Evolutionary conservation across 1,140 invertebrate genomes (phyloP), one percentile per base, ranked within the genome.

Genomic region (Brachionus sp.): DNA sequence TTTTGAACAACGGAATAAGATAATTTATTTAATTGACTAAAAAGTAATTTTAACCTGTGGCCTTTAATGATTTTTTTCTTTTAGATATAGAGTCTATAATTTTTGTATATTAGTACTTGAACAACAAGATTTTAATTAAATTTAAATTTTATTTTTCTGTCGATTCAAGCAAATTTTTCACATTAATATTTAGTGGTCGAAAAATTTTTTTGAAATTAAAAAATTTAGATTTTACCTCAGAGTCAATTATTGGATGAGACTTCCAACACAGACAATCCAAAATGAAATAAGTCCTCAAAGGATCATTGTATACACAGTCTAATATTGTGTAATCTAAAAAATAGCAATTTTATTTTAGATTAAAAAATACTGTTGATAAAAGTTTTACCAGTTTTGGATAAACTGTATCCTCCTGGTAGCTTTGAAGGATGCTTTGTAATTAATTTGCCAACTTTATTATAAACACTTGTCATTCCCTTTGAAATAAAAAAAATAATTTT

Each of bases 221-320:
- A n/a, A n/a, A n/a, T n/a, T n/a, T n/a, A n/a, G n/a, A n/a, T n/a
- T n/a, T n/a, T 66, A 82, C 80, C 25, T 82, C 57, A n/a, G 57
- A 66, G 16, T 82, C 57, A 6, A 46, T 10, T 19, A 50, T 82
- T 39, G 44, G 80, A 66, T 82, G 80, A 84, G 91, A 92, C 84
- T 93, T 94, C 94, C 94, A 97, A 53, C 91, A 92, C 50, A 97
- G 89, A 5, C 95, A 89, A 88, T 97, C 95, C 64, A 96, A 87
- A 1, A 95, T 90, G 88, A 92, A 95, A 87, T 93, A 93, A 0
- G 90, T 92, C 82, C 92, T 91, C 42, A 88, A 86, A 0, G 89
- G 84, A 84, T 92, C 90, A 85, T 91, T 88, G 88, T 92, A 95
- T 44, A 97, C 91, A 87, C 94, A 94, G 88, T 96, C 95, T 4